Percentiles rank a stretch among this genome's conserved stretches.
These are phyloP conservation scores for Neogale vison DNA, from an alignment of 2,113 vertebrate genomes.

Conservation along the genomic window DNA sequence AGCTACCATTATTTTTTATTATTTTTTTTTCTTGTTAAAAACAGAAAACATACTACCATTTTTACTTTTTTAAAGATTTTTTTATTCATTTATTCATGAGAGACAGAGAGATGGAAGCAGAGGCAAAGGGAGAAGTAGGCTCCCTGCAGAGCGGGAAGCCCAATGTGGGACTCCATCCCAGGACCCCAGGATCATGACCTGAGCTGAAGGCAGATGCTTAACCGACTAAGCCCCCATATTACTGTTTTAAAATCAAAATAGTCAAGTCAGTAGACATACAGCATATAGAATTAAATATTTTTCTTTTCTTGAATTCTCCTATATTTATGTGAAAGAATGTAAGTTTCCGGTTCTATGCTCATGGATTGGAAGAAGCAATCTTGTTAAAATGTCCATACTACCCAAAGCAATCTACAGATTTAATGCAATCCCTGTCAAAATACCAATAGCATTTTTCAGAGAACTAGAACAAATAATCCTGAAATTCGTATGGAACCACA, in stretches of 20 bases:
- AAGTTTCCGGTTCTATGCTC: not conserved
- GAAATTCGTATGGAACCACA: not conserved
- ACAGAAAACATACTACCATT: not conserved
- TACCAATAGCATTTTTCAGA: not conserved
- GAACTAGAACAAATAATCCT: not conserved
- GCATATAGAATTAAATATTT: not conserved
- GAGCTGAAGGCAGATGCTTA: no score
- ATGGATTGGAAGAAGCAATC: not conserved
- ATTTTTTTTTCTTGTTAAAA: not conserved
- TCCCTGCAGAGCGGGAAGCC: no score
- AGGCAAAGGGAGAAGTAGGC: no score
- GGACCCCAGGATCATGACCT: no score
- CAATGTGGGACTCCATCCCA: no score
- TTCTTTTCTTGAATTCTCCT: not conserved
- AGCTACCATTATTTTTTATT: not conserved
- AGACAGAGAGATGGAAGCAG: no score
- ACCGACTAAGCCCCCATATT: not conserved
- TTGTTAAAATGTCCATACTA: not conserved
- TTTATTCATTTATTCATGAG: no score
- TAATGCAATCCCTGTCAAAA: not conserved
- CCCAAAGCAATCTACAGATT: not conserved
- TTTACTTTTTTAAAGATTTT: not conserved
- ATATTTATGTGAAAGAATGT: not conserved
- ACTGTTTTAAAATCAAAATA: not conserved
- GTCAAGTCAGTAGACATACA: not conserved